Percentiles rank a stretch among this genome's conserved stretches.
Evolutionary conservation across 2,113 vertebrate genomes (phyloP).

Genomic region (Centropristis striata): DNA sequence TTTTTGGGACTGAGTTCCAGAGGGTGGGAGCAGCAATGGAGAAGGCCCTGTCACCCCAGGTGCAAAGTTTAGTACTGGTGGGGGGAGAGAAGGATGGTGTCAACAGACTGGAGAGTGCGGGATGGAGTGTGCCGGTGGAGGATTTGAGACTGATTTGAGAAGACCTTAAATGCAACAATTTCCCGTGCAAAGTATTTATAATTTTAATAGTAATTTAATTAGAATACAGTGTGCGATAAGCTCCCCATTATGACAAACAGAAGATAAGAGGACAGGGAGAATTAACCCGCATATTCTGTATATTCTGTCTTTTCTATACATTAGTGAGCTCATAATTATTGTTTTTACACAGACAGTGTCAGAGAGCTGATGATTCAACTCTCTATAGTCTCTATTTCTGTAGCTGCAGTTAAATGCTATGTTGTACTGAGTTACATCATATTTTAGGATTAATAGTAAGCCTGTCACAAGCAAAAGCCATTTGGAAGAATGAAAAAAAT

Average conservation of each 20-base stretch:
- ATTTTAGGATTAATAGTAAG: slow-evolving; percentile 5
- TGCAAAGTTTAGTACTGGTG: too few relatives aligned
- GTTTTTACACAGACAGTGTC: slow-evolving; percentile 16
- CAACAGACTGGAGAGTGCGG: too few relatives aligned
- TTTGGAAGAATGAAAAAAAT: not conserved
- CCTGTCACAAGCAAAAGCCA: not conserved
- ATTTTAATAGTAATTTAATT: not conserved
- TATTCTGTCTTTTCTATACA: slow-evolving; percentile 15
- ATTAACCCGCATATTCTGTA: not conserved
- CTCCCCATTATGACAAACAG: not conserved
- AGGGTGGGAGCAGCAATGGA: too few relatives aligned
- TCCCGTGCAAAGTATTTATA: too few relatives aligned
- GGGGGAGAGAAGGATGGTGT: too few relatives aligned
- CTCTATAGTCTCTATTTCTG: slow-evolving; percentile 33
- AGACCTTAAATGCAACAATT: not conserved
- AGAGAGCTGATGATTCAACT: slow-evolving; percentile 41
- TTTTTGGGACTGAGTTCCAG: too few relatives aligned
- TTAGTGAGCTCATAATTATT: slow-evolving; percentile 14
- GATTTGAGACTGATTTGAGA: not conserved
- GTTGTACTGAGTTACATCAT: slow-evolving; percentile 39
- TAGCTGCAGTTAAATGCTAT: slow-evolving; percentile 20
- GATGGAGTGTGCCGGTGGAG: too few relatives aligned
- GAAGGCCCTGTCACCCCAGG: too few relatives aligned
- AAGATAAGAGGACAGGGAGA: slow-evolving; percentile 1
- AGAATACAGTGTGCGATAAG: not conserved